A percentile compares a stretch with the other conserved stretches of the same genome.
Conservation (phyloP, 2,797 vertebrate genomes). For the Acropternis orthonyx region DNA sequence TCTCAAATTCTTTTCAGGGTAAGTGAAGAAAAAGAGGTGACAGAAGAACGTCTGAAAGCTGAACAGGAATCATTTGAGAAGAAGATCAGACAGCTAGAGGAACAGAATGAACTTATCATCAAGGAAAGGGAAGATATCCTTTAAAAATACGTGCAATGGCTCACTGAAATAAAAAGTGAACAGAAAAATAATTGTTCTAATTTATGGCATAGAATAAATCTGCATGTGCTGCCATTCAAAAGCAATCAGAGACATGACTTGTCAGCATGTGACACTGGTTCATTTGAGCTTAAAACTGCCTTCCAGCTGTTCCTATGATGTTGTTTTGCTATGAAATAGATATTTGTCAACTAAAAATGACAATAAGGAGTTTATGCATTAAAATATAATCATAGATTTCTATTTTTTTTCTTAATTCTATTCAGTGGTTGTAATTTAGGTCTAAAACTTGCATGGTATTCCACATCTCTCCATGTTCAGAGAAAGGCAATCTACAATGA, state of each 20-base stretch:
- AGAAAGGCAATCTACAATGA: background rate
- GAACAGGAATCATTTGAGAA: conserved; percentile 91
- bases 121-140: conserved; percentile 97
- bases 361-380: conserved; percentile 57
- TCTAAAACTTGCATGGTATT: conserved; percentile 9
- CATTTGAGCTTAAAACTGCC: conserved; percentile 71
- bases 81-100: conserved; percentile 91
- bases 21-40: conserved; percentile 95
- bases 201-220: conserved; percentile 73
- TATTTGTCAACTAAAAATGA: conserved; percentile 73
- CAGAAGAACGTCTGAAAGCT: conserved; percentile 86
- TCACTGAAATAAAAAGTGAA: conserved; percentile 63
- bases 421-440: background rate
- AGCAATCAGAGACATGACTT: conserved; percentile 71
- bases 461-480: background rate
- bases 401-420: background rate
- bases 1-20: conserved; percentile 80
- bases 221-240: conserved; percentile 73
- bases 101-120: conserved; percentile 89
- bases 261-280: conserved; percentile 69
- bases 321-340: conserved; percentile 55
- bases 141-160: conserved; percentile 54
- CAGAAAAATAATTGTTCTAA: conserved; percentile 77
- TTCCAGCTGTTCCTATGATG: conserved; percentile 73
- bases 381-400: conserved; percentile 21